A percentile compares a stretch with the other conserved stretches of the same genome.
Conservation (phyloP, 2,888 invertebrate species). For the Dryadula phaetusa region DNA sequence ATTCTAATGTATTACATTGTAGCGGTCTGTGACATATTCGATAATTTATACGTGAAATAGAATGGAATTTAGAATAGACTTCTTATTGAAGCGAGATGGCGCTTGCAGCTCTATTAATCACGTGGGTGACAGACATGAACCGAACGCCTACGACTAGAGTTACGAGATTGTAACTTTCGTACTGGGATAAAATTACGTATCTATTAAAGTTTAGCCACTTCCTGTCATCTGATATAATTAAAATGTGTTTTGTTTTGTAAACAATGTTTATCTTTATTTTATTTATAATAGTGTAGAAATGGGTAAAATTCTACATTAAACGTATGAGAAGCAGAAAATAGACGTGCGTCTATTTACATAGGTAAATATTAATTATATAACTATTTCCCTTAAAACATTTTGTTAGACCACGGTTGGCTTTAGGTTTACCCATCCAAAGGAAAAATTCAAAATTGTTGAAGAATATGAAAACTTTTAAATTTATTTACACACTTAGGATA, state of each 20-base stretch:
- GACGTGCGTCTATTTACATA: too few relatives aligned
- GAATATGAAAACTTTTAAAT: too few relatives aligned
- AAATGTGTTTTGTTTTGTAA: background rate
- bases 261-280: background rate
- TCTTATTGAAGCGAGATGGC: conserved; percentile 26
- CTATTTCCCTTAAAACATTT: too few relatives aligned
- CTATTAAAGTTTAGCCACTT: conserved; percentile 15
- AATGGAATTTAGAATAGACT: conserved; percentile 44
- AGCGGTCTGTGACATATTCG: conserved; percentile 55
- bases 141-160: conserved; percentile 24
- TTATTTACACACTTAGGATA: too few relatives aligned
- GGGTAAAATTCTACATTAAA: background rate
- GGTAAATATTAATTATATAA: too few relatives aligned
- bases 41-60: conserved; percentile 68
- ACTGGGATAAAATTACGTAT: conserved; percentile 13
- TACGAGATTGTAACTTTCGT: conserved; percentile 18
- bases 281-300: background rate
- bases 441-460: background rate
- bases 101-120: conserved; percentile 33
- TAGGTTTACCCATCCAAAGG: too few relatives aligned
- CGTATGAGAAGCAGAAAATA: too few relatives aligned
- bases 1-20: conserved; percentile 68
- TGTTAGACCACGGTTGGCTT: too few relatives aligned
- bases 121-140: conserved; percentile 26
- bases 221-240: background rate